These are phyloP conservation scores for Cyrtodaria siliqua DNA, from an alignment of 2,888 invertebrate genomes.

Conservation along the genomic window DNA sequence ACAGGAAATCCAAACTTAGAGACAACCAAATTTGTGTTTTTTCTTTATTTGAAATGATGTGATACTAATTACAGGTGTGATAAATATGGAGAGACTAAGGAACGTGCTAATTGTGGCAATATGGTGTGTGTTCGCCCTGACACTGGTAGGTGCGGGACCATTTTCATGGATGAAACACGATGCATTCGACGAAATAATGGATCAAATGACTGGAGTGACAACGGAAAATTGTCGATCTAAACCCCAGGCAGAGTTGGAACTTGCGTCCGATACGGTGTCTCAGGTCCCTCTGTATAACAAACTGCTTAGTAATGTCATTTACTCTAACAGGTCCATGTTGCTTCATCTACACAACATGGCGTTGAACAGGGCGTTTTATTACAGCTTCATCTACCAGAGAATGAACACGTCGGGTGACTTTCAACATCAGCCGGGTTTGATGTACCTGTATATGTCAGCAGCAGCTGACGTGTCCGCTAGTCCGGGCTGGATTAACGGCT, in stretches of 20 bases:
- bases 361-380: slow-evolving; percentile 96
- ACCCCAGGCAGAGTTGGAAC: slow-evolving; percentile 93
- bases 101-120: slow-evolving; percentile 46
- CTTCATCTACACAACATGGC: slow-evolving; percentile 98
- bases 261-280: slow-evolving; percentile 94
- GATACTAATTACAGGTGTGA: slow-evolving; percentile 27
- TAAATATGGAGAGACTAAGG: slow-evolving; percentile 41
- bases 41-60: slow-evolving; percentile 20
- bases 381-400: slow-evolving; percentile 80
- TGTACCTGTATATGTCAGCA: slow-evolving; percentile 98
- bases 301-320: slow-evolving; percentile 92
- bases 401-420: slow-evolving; percentile 76
- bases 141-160: slow-evolving; percentile 62
- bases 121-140: slow-evolving; percentile 58
- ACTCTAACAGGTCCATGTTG: slow-evolving; percentile 94
- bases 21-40: slow-evolving; percentile 15
- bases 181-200: slow-evolving; percentile 94
- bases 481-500: slow-evolving; percentile 92
- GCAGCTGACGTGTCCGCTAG: slow-evolving; percentile 98
- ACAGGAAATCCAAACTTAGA: slow-evolving; percentile 35
- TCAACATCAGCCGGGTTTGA: slow-evolving; percentile 97
- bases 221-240: slow-evolving; percentile 96
- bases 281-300: slow-evolving; percentile 88
- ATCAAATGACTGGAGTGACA: slow-evolving; percentile 93
- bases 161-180: slow-evolving; percentile 96